Conservation (phyloP, 1,140 invertebrate genomes). For the Drosophila punjabiensis region DNA sequence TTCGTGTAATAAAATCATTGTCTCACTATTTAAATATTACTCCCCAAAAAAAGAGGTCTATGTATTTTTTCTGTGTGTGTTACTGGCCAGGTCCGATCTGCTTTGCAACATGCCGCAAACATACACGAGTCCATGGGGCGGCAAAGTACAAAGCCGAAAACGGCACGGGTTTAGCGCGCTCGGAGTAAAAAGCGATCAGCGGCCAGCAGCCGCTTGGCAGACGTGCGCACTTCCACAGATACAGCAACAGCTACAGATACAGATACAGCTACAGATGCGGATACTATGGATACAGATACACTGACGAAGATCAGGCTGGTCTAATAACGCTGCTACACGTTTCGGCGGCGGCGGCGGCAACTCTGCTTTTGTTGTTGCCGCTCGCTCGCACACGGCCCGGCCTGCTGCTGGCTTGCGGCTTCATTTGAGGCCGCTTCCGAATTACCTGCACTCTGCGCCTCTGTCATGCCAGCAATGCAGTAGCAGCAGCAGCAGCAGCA, state of each 20-base stretch:
- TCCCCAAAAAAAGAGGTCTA: not conserved
- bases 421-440: conserved; percentile 82
- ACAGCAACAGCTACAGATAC: conserved; percentile 32
- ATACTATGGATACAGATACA: conserved; percentile 19
- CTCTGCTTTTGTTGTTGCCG: conserved; percentile 63
- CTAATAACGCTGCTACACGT: conserved; percentile 79
- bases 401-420: conserved; percentile 64
- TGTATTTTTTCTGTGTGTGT: conserved; percentile 27
- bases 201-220: conserved; percentile 58
- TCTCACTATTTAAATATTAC: conserved; percentile 3
- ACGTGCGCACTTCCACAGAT: conserved; percentile 72
- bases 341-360: conserved; percentile 56
- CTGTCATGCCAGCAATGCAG: conserved; percentile 58
- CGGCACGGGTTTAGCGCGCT: conserved; percentile 85
- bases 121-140: conserved; percentile 56
- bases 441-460: conserved; percentile 61
- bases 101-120: conserved; percentile 83
- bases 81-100: conserved; percentile 50
- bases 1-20: too few species aligned
- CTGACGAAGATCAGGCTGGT: conserved; percentile 48
- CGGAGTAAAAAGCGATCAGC: conserved; percentile 81
- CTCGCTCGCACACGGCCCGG: conserved; percentile 11
- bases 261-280: conserved; percentile 25
- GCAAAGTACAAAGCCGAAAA: conserved; percentile 84
- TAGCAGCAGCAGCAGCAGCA: conserved; percentile 32